Base-by-base conservation (phyloP, 2,113 vertebrate genomes). In the Lota lota region DNA sequence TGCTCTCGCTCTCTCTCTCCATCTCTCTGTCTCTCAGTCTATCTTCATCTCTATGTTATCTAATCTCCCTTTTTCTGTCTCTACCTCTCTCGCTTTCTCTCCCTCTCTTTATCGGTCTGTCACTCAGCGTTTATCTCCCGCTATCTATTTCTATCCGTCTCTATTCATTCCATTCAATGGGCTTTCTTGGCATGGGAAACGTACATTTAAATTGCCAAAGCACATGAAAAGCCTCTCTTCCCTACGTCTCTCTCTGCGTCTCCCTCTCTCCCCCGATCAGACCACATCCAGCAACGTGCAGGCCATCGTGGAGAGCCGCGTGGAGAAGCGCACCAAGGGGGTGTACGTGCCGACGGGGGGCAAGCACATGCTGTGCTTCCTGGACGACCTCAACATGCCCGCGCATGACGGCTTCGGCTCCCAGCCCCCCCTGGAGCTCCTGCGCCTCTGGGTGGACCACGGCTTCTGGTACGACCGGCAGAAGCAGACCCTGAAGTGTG, bases 301-400 rank as follows among this genome's bases (percentile, higher is more conserved):
- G 87, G 90, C 88, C 77, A 93, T 95, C 28, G 82, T 96, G 1
- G 94, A 96, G 80, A 93, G 94, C 69, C 88, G 91, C 0, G 88
- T 94, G 68, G 95, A 96, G 81, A 95, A 95, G 81, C 86, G 94
- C 59, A 95, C 93, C 72, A 96, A 95, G 79, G 91, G 94, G 0
- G 88, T 93, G 15, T 95, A 93, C 4, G 90, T 94, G 21, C 94
- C 95, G 0, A 61, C 86, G 1, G 94, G 94, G 0, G 94, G 95
- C n/a, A 95, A 94, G 67, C 89, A 79, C 33, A 87, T 97, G 90
- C 84, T 95, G 63, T 92, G 92, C 63, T 95, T 95, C 73, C 88
- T 96, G 86, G 95, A 97, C 8, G 95, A 97, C 83, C 86, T 97
- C 11, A 96, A 94, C 78, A 94, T 97, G 95, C 95, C 95, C 0